Percentiles rank a stretch among this genome's conserved stretches.
These are phyloP conservation scores for Theocolax elegans DNA, from an alignment of 1,140 invertebrate genomes.

Conservation along the genomic window DNA sequence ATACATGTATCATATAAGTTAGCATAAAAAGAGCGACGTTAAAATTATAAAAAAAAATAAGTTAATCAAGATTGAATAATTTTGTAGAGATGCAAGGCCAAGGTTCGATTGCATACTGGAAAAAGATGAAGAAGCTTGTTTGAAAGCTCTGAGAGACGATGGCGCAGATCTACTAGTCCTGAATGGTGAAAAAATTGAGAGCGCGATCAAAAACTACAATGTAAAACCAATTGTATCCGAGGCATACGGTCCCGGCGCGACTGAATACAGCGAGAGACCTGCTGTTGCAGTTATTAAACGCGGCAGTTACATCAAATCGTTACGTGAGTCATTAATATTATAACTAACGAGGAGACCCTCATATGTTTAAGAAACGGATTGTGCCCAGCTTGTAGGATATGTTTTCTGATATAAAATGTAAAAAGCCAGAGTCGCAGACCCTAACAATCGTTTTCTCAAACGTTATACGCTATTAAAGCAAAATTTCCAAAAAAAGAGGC, in stretches of 20 bases:
- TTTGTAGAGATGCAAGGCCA: slow-evolving; percentile 75
- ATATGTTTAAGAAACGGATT: no score
- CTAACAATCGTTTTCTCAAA: no score
- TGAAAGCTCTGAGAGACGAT: slow-evolving; percentile 73
- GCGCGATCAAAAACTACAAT: slow-evolving; percentile 68
- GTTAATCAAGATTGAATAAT: background rate
- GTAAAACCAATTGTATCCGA: slow-evolving; percentile 68
- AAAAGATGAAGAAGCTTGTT: slow-evolving; percentile 71
- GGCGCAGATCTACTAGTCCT: slow-evolving; percentile 74
- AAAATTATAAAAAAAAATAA: background rate
- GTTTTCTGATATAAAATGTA: no score
- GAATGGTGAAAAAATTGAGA: slow-evolving; percentile 71
- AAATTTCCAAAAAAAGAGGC: no score
- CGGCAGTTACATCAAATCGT: slow-evolving; percentile 55
- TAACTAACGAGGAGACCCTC: no score
- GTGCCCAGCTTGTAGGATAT: no score
- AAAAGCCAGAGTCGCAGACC: no score
- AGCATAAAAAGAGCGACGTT: no score
- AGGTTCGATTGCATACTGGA: slow-evolving; percentile 74
- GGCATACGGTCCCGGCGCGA: slow-evolving; percentile 61
- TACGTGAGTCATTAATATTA: slow-evolving; percentile 22
- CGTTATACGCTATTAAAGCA: no score
- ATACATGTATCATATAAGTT: no score
- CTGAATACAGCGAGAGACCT: slow-evolving; percentile 62
- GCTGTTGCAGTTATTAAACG: slow-evolving; percentile 73